These are phyloP conservation scores for Neoniphon sammara DNA, from an alignment of 2,797 vertebrate species.

Conservation along the genomic window DNA sequence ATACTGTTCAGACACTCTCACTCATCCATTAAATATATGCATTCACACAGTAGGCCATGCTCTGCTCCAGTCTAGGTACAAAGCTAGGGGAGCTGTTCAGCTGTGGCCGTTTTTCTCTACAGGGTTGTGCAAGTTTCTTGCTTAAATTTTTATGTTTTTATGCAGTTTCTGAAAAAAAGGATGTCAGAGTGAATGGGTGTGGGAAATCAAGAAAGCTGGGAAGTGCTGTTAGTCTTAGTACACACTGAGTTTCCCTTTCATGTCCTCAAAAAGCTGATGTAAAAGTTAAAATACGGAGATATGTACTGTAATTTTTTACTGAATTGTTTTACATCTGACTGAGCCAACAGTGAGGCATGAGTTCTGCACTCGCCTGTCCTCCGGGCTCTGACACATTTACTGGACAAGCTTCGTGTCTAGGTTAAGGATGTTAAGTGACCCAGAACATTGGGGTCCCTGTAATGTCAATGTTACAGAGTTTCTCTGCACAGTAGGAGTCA, in stretches of 20 bases:
- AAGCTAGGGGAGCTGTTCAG: not conserved
- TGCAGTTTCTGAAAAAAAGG: not conserved
- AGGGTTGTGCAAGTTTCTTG: not conserved
- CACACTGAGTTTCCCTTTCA: not conserved
- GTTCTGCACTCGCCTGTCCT: not conserved
- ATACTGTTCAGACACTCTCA: slow-evolving; percentile 56
- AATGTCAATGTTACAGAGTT: slow-evolving; percentile 33
- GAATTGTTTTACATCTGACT: not conserved
- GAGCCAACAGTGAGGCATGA: not conserved
- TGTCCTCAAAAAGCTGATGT: not conserved
- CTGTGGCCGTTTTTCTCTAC: not conserved
- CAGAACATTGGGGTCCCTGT: slow-evolving; percentile 6
- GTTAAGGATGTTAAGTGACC: slow-evolving; percentile 43
- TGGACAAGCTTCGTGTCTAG: slow-evolving; percentile 38
- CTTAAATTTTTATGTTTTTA: slow-evolving; percentile 12
- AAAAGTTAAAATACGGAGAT: not conserved
- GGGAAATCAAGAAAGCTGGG: not conserved
- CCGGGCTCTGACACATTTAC: slow-evolving; percentile 48
- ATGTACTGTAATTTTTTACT: not conserved
- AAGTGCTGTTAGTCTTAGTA: not conserved
- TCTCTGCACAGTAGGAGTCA: slow-evolving; percentile 33
- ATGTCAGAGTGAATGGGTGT: not conserved
- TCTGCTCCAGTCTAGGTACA: slow-evolving; percentile 20
- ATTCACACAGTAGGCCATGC: slow-evolving; percentile 2
- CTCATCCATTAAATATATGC: slow-evolving; percentile 57